These are phyloP conservation scores for Psittacula derbiana DNA, from an alignment of 2,797 vertebrate species.

Conservation along the genomic window DNA sequence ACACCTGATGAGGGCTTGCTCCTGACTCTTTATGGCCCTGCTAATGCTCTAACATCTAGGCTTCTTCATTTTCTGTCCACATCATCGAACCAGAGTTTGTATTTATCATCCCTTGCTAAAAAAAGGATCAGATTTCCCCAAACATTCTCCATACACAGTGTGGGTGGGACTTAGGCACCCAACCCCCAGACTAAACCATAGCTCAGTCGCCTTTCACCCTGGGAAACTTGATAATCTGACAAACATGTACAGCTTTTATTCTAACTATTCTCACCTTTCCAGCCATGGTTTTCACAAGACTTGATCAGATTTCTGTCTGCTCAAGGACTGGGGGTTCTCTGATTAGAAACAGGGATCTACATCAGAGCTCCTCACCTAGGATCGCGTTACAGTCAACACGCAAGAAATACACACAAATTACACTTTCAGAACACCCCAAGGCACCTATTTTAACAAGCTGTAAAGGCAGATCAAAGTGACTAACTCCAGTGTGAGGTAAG, in stretches of 20 bases:
- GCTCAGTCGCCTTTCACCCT: neutral
- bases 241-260: neutral
- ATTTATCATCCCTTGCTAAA: neutral
- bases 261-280: neutral
- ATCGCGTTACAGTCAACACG: accelerated
- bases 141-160: neutral
- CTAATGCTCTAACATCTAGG: neutral
- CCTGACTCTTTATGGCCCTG: neutral
- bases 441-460: neutral
- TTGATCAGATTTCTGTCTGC: neutral
- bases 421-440: neutral
- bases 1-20: neutral
- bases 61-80: neutral
- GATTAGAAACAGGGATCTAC: neutral
- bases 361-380: neutral
- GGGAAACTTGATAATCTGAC: neutral
- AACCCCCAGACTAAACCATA: accelerated
- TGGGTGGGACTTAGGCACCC: neutral
- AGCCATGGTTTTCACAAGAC: neutral
- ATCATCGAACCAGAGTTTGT: neutral
- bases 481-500: neutral
- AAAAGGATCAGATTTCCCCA: neutral
- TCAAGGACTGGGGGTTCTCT: neutral
- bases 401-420: neutral
- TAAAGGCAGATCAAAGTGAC: neutral